A percentile compares a stretch with the other conserved stretches of the same genome.
Conservation (phyloP, 2,797 vertebrate genomes). For the Protosalanx chinensis region DNA sequence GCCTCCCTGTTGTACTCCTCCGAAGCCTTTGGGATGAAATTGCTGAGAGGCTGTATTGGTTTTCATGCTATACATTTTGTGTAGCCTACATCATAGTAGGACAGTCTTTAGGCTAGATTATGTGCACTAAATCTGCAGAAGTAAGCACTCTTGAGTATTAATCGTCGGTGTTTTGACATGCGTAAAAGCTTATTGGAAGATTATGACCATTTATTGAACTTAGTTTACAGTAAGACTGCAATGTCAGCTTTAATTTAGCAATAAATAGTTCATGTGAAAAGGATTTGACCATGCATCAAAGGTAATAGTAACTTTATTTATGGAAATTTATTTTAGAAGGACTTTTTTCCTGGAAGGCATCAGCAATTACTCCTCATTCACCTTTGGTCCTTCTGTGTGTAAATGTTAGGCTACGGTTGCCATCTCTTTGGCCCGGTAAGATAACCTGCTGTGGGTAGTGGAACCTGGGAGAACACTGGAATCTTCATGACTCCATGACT, state of each 20-base stretch:
- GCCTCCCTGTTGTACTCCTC: slow-evolving; percentile 27
- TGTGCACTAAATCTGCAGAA: neutral
- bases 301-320: too few relatives aligned
- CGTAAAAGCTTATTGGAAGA: neutral
- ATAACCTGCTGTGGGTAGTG: slow-evolving; percentile 9
- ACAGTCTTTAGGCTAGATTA: neutral
- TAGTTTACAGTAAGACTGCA: neutral
- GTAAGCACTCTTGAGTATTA: neutral
- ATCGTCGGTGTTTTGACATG: neutral
- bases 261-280: neutral
- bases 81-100: neutral
- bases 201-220: neutral
- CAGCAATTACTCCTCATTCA: too few relatives aligned
- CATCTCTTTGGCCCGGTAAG: too few relatives aligned
- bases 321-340: neutral
- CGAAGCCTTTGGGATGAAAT: neutral
- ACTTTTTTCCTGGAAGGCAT: neutral
- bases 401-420: too few relatives aligned
- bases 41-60: neutral
- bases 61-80: neutral
- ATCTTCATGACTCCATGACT: too few relatives aligned
- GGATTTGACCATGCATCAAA: neutral
- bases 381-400: too few relatives aligned
- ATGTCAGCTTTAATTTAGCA: neutral
- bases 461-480: neutral